phyloP scores from a whole-genome alignment of 2,113 vertebrate genomes.

The Sinosuthora webbiana region DNA sequence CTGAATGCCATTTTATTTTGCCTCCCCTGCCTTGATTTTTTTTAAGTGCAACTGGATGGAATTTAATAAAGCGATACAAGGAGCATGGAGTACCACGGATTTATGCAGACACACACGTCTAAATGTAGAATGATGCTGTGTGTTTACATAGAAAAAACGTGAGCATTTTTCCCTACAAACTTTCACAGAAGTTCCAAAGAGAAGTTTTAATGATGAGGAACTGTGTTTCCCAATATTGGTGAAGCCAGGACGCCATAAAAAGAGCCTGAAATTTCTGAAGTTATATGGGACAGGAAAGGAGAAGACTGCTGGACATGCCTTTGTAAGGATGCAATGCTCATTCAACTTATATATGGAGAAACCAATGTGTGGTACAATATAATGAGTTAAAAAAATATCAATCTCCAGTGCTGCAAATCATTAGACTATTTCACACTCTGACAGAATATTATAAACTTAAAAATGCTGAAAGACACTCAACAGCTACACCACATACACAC shows the following conservation, averaged over 20 bases:
- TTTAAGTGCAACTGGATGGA: neutral
- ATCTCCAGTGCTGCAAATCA: neutral
- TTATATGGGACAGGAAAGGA: neutral
- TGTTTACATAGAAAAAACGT: neutral
- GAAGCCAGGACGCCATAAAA: neutral
- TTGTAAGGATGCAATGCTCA: neutral
- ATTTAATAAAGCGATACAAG: neutral
- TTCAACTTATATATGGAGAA: neutral
- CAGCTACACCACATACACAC: neutral
- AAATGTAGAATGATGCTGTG: neutral
- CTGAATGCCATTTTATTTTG: neutral
- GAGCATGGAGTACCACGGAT: neutral
- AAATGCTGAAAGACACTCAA: neutral
- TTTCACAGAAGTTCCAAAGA: neutral
- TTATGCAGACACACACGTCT: neutral
- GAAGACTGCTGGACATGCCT: neutral
- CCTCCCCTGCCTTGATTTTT: fast-evolving
- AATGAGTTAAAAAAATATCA: neutral
- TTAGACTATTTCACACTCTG: neutral
- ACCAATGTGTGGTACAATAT: neutral
- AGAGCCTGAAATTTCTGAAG: neutral
- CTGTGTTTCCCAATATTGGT: neutral
- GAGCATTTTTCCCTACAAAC: neutral
- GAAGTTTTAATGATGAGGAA: neutral
- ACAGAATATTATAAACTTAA: neutral